phyloP scores from a whole-genome alignment of 2,113 vertebrate genomes.

The Aspidoscelis tigris region DNA sequence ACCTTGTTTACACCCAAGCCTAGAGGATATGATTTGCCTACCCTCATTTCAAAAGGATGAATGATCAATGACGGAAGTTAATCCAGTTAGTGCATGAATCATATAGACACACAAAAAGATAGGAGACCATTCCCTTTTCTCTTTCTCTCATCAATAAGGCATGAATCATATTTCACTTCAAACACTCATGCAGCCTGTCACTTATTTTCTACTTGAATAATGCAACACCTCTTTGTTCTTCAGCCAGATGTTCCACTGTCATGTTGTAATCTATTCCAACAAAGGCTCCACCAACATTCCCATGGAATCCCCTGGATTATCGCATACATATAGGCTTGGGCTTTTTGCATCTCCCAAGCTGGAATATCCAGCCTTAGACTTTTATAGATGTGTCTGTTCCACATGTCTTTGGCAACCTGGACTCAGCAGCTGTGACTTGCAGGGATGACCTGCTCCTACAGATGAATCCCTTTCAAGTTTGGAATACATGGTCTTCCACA shows the following conservation, averaged over 20 bases:
- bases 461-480: not conserved
- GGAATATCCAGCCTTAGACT: constrained; percentile 13
- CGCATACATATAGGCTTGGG: not conserved
- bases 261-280: not conserved
- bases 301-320: not conserved
- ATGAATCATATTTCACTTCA: not conserved
- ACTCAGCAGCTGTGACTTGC: not conserved
- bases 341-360: not conserved
- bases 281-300: not conserved
- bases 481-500: not conserved
- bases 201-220: constrained; percentile 5
- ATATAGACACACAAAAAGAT: constrained; percentile 37
- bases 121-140: not conserved
- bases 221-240: not conserved
- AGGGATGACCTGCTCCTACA: not conserved
- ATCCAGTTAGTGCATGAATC: constrained; percentile 49
- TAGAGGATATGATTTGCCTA: not conserved
- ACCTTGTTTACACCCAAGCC: constrained; percentile 36
- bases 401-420: not conserved
- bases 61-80: constrained; percentile 5
- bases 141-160: not conserved
- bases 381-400: not conserved
- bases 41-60: constrained; percentile 63
- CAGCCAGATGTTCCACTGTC: not conserved
- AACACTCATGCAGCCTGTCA: not conserved